Evolutionary conservation across 2,888 invertebrate species (phyloP), one percentile per base, ranked within the genome.

Genomic region (Synergus laeviventris): DNA sequence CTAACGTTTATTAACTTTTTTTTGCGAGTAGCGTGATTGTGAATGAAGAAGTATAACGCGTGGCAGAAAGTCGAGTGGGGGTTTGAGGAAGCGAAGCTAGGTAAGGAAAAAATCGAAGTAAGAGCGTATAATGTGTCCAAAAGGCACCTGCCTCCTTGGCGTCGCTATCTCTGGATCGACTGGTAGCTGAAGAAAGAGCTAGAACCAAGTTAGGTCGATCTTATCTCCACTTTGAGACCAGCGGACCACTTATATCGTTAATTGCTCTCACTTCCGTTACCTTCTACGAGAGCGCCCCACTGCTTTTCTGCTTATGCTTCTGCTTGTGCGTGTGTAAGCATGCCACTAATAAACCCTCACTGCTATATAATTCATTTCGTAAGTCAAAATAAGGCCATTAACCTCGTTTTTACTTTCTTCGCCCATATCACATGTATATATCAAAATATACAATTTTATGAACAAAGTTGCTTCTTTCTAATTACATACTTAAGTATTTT

Each of bases 241-340:
- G 87, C 90, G 89, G 89, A 91, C 90, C 91, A 90, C 90, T 91
- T 91, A 90, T 88, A 90, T 91, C 91, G 90, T 90, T 91, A 91
- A 91, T 91, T 91, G 91, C 90, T 89, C 89, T 86, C 86, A 89
- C 90, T 91, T 91, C 91, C 91, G 90, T 87, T 83, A 80, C 82
- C 84, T 83, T 82, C 85, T 84, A 85, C 85, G 84, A 85, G 83
- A 76, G 86, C 84, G 81, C 83, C 60, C 77, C 80, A 76, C 24
- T 82, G 73, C 80, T 77, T 77, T 81, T 77, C 77, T 81, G 80
- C 78, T 77, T 78, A 78, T 59, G 77, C 74, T 75, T 77, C 1
- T 66, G 61, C 74, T 62, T 54, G 73, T 49, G 82, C 81, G 82
- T 81, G 81, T 81, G 83, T 78, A 74, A 77, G 73, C 73, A 78